Evolutionary conservation across 2,888 invertebrate genomes (phyloP).

Genomic region (Schrankia costaestrigalis): DNA sequence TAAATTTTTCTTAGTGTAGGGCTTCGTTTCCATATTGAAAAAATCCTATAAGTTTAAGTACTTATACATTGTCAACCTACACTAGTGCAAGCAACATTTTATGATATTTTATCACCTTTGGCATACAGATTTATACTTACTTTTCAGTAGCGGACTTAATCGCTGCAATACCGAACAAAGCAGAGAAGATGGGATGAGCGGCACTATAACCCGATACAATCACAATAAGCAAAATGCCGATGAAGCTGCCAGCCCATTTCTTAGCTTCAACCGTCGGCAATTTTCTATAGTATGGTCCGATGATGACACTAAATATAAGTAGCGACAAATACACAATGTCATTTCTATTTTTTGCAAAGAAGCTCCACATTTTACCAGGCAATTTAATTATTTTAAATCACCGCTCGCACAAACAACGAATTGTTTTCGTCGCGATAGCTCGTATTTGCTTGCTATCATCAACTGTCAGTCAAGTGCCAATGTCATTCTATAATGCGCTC

Average conservation of each 20-base stretch:
- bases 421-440: no score
- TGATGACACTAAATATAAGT: conserved; percentile 83
- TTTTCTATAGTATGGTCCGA: conserved; percentile 84
- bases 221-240: conserved; percentile 59
- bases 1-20: no score
- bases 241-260: conserved; percentile 78
- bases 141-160: conserved; percentile 61
- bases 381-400: not conserved
- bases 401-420: no score
- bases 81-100: not conserved
- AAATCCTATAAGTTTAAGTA: no score
- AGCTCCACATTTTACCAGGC: conserved; percentile 47
- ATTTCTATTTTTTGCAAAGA: conserved; percentile 83
- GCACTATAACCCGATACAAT: conserved; percentile 66
- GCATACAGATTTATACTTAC: conserved; percentile 44
- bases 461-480: no score
- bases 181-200: conserved; percentile 64
- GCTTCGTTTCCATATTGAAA: no score
- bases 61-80: not conserved
- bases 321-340: conserved; percentile 87
- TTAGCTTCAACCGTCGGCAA: conserved; percentile 55
- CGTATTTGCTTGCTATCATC: no score
- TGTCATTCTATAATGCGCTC: no score
- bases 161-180: conserved; percentile 52
- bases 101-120: not conserved